Base-by-base conservation (phyloP, 2,888 invertebrate genomes). In the Sicus ferrugineus region DNA sequence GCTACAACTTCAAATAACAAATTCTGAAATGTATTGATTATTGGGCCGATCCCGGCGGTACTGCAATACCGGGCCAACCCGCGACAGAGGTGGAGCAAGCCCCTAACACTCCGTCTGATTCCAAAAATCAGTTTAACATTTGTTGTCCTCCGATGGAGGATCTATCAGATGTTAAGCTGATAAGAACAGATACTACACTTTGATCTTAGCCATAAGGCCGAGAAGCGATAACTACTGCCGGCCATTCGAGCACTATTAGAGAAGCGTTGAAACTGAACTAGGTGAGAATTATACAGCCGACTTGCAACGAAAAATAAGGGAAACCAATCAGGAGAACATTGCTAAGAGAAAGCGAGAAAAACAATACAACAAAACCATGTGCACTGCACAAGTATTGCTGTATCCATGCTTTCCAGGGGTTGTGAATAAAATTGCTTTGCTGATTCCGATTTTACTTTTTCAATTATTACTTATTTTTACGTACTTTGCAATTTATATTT, bases 81-180 rank as follows among this genome's bases (percentile, higher is more conserved):
- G 88, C 83, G 89, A 87, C 87, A 86, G 88, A 87, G 87, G 87
- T 88, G 88, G 88, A 89, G 89, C 89, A 89, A 89, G 89, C 89
- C 85, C 88, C 88, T 86, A 86, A 83, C 85, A 84, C 86, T 84
- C 86, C 87, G 82, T 86, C 88, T 83, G 75, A 75, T 86, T 86
- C 84, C 87, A 88, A 88, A 86, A 86, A 86, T 86, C 84, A 86
- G 86, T 87, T 88, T 88, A 88, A 88, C 88, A 88, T 86, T 84
- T 86, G 86, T 86, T 86, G 86, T 85, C 83, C 85, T 85, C 85
- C 86, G 84, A 81, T 87, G 86, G 85, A 84, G 84, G 80, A 84
- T 86, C 86, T 89, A 89, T 89, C 88, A 89, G 89, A 89, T 89
- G 89, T 89, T 89, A 89, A 89, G 89, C 89, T 89, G 88, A 89